Conservation (phyloP, 2,888 invertebrate genomes). For the Allophyes oxyacanthae region DNA sequence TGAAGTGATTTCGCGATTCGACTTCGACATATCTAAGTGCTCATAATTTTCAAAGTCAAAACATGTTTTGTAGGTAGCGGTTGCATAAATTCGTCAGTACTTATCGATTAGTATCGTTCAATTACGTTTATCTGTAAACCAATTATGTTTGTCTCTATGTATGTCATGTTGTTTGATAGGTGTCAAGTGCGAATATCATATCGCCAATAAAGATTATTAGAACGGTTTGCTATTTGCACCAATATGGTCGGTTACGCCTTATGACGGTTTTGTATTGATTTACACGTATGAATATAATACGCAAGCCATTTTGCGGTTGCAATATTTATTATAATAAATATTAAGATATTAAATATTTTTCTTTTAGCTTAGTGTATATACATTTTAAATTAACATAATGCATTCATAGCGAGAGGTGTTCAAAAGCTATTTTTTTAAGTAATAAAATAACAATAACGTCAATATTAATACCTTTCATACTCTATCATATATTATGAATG, state of each 20-base stretch:
- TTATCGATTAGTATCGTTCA: slow-evolving; percentile 21
- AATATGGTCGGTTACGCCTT: slow-evolving; percentile 4
- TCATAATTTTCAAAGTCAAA: slow-evolving; percentile 15
- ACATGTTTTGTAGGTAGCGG: slow-evolving; percentile 9
- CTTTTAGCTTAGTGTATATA: background rate
- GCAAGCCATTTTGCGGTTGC: background rate
- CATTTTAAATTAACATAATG: background rate
- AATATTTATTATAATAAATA: background rate
- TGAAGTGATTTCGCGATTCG: too few species aligned
- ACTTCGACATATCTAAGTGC: too few species aligned
- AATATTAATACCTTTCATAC: slow-evolving; percentile 14
- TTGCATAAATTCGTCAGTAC: slow-evolving; percentile 37
- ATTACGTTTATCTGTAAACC: slow-evolving; percentile 55
- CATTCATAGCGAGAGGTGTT: background rate
- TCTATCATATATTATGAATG: background rate
- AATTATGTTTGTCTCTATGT: slow-evolving; percentile 54
- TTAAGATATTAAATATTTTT: background rate
- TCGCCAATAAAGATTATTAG: slow-evolving; percentile 21
- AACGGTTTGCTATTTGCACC: slow-evolving; percentile 28
- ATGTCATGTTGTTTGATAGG: slow-evolving; percentile 54
- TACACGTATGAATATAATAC: background rate
- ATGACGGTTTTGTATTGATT: slow-evolving; percentile 7
- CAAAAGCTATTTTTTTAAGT: background rate
- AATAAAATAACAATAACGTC: background rate
- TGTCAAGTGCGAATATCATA: slow-evolving; percentile 53